These are phyloP conservation scores for Cardiocondyla obscurior DNA, from an alignment of 1,140 invertebrate genomes.

Conservation along the genomic window DNA sequence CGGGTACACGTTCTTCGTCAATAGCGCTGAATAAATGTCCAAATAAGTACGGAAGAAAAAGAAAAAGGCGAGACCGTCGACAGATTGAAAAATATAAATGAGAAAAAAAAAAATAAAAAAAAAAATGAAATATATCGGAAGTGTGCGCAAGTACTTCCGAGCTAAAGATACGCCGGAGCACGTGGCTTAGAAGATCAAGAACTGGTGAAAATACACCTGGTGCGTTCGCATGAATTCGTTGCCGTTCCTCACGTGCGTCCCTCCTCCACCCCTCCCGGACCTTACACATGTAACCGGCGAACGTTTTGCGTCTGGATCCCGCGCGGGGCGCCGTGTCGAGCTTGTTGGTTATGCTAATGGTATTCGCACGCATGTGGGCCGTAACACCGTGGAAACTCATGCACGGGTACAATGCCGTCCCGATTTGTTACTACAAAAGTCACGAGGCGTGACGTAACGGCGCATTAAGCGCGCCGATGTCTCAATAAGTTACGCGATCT, in stretches of 20 bases:
- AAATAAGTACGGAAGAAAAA: neutral
- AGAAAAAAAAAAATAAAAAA: neutral
- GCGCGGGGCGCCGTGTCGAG: conserved; percentile 57
- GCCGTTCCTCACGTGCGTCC: conserved; percentile 54
- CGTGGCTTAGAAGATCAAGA: conserved; percentile 50
- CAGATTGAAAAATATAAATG: conserved; percentile 4
- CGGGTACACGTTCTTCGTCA: neutral
- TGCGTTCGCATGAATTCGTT: conserved; percentile 66
- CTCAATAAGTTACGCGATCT: conserved; percentile 72
- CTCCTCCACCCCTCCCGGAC: conserved; percentile 28
- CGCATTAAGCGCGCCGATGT: conserved; percentile 73
- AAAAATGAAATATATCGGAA: neutral
- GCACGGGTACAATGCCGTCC: conserved; percentile 65
- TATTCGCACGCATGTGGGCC: conserved; percentile 41
- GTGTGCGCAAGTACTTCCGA: neutral
- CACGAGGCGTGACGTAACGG: conserved; percentile 71
- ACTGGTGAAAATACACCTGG: conserved; percentile 67
- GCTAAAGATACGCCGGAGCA: conserved; percentile 52
- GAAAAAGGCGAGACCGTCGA: neutral
- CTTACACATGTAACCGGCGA: conserved; percentile 67
- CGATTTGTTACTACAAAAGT: conserved; percentile 77
- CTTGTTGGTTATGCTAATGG: conserved; percentile 78
- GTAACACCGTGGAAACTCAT: conserved; percentile 45
- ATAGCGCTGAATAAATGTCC: no score
- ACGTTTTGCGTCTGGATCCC: conserved; percentile 64